Conservation (phyloP, 2,113 vertebrate species). For the Dolichotis patagonum region DNA sequence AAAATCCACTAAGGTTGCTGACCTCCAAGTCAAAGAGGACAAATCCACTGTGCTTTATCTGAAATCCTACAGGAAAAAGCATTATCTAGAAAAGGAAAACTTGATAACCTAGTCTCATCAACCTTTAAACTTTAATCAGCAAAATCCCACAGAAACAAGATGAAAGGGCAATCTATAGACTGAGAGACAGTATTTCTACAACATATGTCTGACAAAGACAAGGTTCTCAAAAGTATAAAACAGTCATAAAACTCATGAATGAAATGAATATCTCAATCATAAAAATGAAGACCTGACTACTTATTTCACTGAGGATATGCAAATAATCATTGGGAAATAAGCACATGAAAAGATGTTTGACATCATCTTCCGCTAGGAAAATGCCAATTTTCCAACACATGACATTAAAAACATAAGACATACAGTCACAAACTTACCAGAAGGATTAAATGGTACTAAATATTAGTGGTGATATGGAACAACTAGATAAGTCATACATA, state of each 20-base stretch:
- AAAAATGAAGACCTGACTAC: background rate
- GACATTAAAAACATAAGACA: background rate
- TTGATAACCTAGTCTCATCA: background rate
- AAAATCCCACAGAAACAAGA: background rate
- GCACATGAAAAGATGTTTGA: background rate
- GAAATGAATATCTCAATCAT: background rate
- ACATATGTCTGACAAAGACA: background rate
- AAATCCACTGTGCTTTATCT: background rate
- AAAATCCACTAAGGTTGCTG: background rate
- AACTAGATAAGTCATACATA: background rate
- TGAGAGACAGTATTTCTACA: background rate
- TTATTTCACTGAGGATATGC: background rate
- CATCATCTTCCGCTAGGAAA: background rate
- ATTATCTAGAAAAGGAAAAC: background rate
- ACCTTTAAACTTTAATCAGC: background rate
- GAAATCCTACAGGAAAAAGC: background rate
- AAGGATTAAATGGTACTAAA: background rate
- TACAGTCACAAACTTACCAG: background rate
- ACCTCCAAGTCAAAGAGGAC: background rate
- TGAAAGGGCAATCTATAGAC: background rate
- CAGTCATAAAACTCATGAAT: background rate
- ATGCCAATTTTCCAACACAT: background rate
- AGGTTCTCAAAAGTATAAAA: background rate
- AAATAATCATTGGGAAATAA: background rate
- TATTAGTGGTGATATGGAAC: background rate